These are phyloP conservation scores for Sebastes trivittatus DNA, from an alignment of 2,797 vertebrate genomes.

Conservation along the genomic window DNA sequence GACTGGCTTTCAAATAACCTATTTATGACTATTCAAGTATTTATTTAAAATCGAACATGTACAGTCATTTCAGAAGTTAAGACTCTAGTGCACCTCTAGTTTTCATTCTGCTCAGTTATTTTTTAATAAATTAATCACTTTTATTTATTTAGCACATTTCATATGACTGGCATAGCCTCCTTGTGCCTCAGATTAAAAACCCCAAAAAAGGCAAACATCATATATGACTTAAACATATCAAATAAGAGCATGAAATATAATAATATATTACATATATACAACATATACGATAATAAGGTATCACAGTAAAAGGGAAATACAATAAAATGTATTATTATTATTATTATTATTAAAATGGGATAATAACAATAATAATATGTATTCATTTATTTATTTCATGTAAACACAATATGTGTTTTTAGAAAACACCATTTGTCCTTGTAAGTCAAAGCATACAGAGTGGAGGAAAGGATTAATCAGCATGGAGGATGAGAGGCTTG, in stretches of 20 bases:
- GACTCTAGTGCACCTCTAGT: background rate
- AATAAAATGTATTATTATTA: too few relatives aligned
- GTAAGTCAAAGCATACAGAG: slow-evolving; percentile 1
- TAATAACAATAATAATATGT: background rate
- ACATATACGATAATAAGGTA: too few relatives aligned
- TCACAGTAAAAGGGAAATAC: too few relatives aligned
- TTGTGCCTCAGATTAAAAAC: too few relatives aligned
- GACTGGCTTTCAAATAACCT: background rate
- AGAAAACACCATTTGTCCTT: slow-evolving; percentile 10
- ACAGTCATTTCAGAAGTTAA: background rate
- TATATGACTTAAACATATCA: too few relatives aligned
- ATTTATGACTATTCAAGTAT: background rate
- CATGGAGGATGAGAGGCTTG: background rate
- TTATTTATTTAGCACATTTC: too few relatives aligned
- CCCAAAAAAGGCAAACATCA: too few relatives aligned
- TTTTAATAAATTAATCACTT: too few relatives aligned
- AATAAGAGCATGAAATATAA: too few relatives aligned
- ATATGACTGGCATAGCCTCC: background rate
- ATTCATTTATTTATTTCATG: background rate
- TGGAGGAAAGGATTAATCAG: slow-evolving; percentile 1
- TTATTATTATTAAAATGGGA: too few relatives aligned
- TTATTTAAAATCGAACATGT: background rate
- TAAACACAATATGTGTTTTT: background rate
- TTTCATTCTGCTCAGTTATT: background rate
- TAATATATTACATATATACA: too few relatives aligned